A percentile compares a stretch with the other conserved stretches of the same genome.
Evolutionary conservation across 1,140 invertebrate genomes (phyloP).

Genomic region (Drosophila melanogaster): Release_6_plus_ISO1_MT NC_004354.4:3041001-3041500

Average conservation of each 20-base stretch:
- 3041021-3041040: slow-evolving; percentile 25
- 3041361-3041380: slow-evolving; percentile 40
- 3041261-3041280: too few relatives aligned
- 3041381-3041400: slow-evolving; percentile 81
- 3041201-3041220: too few relatives aligned
- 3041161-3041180: too few relatives aligned
- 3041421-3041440: slow-evolving; percentile 75
- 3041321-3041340: background rate
- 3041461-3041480: slow-evolving; percentile 78
- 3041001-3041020: slow-evolving; percentile 32
- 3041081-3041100: slow-evolving; percentile 1
- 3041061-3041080: slow-evolving; percentile 34
- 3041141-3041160: too few relatives aligned
- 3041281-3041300: background rate
- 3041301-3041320: background rate
- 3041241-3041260: too few relatives aligned
- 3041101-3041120: background rate
- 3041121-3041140: too few relatives aligned
- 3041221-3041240: too few relatives aligned
- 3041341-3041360: slow-evolving; percentile 6
- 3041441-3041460: slow-evolving; percentile 47
- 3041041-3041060: slow-evolving; percentile 12
- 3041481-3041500: slow-evolving; percentile 57
- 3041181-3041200: too few relatives aligned
- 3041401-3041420: slow-evolving; percentile 56